Percentiles rank a stretch among this genome's conserved stretches.
Conservation (phyloP, 2,113 vertebrate genomes). For the Laticauda colubrina region DNA sequence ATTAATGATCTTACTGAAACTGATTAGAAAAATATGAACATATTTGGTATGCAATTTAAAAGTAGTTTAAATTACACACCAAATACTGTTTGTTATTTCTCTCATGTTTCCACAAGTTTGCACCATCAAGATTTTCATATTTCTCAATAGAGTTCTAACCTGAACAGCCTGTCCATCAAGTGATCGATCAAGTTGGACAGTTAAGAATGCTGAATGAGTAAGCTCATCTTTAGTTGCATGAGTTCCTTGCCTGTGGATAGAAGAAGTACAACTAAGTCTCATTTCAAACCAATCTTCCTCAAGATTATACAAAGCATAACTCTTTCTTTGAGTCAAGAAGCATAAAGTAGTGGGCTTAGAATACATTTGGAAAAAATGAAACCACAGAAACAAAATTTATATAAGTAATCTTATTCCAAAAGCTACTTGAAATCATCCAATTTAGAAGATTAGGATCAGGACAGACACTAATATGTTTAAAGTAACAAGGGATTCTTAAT, state of each 20-base stretch:
- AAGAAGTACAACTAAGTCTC: slow-evolving; percentile 13
- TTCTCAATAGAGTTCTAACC: slow-evolving; percentile 66
- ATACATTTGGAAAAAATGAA: background rate
- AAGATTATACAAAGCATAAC: background rate
- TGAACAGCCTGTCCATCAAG: slow-evolving; percentile 83
- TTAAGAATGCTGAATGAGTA: slow-evolving; percentile 87
- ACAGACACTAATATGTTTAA: background rate
- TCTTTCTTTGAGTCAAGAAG: background rate
- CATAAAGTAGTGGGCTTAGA: too few relatives aligned
- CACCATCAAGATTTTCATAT: background rate
- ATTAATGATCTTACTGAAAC: background rate
- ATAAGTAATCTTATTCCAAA: background rate
- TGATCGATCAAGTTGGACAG: slow-evolving; percentile 83
- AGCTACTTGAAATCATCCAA: background rate
- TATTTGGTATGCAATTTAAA: background rate
- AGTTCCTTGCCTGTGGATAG: slow-evolving; percentile 83
- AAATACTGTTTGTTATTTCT: background rate
- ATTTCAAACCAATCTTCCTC: background rate
- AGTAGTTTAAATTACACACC: background rate
- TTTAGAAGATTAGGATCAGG: background rate
- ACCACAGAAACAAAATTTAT: background rate
- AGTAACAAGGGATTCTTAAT: background rate
- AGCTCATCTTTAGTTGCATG: slow-evolving; percentile 80
- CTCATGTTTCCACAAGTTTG: background rate
- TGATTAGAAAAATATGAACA: background rate